Conservation (phyloP, 2,888 invertebrate genomes). For the Diarsia rubi region DNA sequence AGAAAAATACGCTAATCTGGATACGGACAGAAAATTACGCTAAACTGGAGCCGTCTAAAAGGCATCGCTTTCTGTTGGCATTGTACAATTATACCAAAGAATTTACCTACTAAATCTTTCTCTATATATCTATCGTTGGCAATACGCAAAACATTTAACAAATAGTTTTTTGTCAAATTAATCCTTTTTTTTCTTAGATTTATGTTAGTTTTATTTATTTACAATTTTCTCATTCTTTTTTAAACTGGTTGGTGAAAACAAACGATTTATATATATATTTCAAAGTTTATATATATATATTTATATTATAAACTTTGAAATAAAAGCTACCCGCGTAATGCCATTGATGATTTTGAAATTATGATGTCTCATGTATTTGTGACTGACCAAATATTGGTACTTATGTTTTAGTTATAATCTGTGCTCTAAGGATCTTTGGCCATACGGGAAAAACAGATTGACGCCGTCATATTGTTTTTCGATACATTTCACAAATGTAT, state of each 20-base stretch:
- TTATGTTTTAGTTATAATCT: not conserved
- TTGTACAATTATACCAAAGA: conserved; percentile 9
- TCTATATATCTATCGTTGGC: not conserved
- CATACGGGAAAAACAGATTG: not conserved
- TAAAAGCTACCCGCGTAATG: not conserved
- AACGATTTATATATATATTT: too few species aligned
- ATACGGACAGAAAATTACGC: too few species aligned
- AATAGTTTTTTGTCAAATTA: conserved; percentile 8
- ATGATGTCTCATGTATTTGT: not conserved
- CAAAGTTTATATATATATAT: too few species aligned
- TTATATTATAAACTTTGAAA: not conserved
- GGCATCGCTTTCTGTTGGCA: not conserved
- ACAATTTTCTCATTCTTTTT: too few species aligned
- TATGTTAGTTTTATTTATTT: not conserved
- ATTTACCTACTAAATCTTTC: not conserved
- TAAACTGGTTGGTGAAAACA: not conserved
- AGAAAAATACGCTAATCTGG: too few species aligned
- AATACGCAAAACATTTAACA: not conserved
- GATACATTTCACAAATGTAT: not conserved
- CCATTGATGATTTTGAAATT: not conserved
- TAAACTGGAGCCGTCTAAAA: not conserved
- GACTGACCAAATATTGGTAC: not conserved
- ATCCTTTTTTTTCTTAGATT: not conserved
- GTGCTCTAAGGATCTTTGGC: too few species aligned
- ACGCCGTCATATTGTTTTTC: not conserved